Evolutionary conservation across 2,888 invertebrate species (phyloP), one percentile per base, ranked within the genome.

Genomic region (Globia sparganii): DNA sequence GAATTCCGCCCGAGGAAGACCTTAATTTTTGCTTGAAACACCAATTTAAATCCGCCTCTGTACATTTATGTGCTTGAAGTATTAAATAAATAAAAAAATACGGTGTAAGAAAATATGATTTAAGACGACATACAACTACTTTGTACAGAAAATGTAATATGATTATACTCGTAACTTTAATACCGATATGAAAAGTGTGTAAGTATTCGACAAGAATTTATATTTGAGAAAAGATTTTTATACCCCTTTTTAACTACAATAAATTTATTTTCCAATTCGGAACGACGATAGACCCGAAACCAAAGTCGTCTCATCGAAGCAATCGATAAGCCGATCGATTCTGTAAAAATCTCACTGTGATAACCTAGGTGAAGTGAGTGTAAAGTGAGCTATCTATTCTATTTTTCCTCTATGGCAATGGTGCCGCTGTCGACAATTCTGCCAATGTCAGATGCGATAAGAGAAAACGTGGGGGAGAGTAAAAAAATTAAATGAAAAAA

Each of bases 11-110:
- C 11, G 37, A 15, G 34, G 46, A 40, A 67, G 21, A n/a, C 11
- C 13, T 37, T 15, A 15, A 74, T 73, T 56, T 72, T 80, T 58
- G 31, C 21, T 81, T 8, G 15, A 11, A 59, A 72, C 25, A 34
- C 34, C 31, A 62, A 58, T 67, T 77, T 58, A 15, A 68, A n/a
- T n/a, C n/a, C n/a, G n/a, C n/a, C n/a, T n/a, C n/a, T n/a, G n/a
- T n/a, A n/a, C n/a, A n/a, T n/a, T n/a, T n/a, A n/a, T n/a, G n/a
- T n/a, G n/a, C n/a, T n/a, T n/a, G n/a, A n/a, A n/a, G n/a, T n/a
- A n/a, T n/a, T n/a, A n/a, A n/a, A n/a, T n/a, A n/a, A n/a, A n/a
- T n/a, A n/a, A n/a, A n/a, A n/a, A n/a, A n/a, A 56, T 56, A 56
- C n/a, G 18, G 18, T 18, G 21, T 28, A 18, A 3, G 53, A 28